These are phyloP conservation scores for Eretmocerus hayati DNA, from an alignment of 2,888 invertebrate species.

Conservation along the genomic window DNA sequence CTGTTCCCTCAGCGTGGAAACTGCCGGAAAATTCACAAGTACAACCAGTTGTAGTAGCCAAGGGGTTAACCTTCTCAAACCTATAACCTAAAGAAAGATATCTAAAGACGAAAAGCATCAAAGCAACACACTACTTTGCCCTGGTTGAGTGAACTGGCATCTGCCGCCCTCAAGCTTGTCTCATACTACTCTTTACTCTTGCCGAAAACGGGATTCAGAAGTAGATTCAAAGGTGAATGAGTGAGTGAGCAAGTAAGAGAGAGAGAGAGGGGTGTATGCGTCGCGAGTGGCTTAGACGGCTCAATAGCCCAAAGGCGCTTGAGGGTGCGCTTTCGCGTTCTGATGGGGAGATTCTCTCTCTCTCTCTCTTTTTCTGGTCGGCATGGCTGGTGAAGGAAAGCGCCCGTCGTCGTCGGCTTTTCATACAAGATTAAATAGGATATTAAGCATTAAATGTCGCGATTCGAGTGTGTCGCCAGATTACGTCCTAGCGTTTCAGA, in stretches of 20 bases:
- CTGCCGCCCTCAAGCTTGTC: conserved; percentile 13
- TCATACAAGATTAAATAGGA: conserved; percentile 44
- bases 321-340: conserved; percentile 2
- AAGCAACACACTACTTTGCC: too few relatives aligned
- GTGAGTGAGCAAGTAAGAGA: background rate
- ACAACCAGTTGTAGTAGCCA: too few relatives aligned
- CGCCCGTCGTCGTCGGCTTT: conserved; percentile 23
- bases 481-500: background rate
- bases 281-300: conserved; percentile 17
- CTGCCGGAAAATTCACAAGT: too few relatives aligned
- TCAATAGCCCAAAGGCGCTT: conserved; percentile 15
- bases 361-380: too few relatives aligned
- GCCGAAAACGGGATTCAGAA: too few relatives aligned
- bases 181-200: background rate
- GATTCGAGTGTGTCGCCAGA: conserved; percentile 23
- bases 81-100: too few relatives aligned
- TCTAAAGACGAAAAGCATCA: too few relatives aligned
- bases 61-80: too few relatives aligned
- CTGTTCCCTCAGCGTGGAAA: too few relatives aligned
- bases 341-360: conserved; percentile 1
- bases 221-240: too few relatives aligned
- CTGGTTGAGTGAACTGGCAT: conserved; percentile 12
- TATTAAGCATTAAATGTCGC: conserved; percentile 44
- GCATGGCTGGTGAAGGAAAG: too few relatives aligned
- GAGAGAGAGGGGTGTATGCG: background rate